Evolutionary conservation across 1,140 invertebrate genomes (phyloP), one percentile per base, ranked within the genome.

Genomic region (Chironomus striatipennis): DNA sequence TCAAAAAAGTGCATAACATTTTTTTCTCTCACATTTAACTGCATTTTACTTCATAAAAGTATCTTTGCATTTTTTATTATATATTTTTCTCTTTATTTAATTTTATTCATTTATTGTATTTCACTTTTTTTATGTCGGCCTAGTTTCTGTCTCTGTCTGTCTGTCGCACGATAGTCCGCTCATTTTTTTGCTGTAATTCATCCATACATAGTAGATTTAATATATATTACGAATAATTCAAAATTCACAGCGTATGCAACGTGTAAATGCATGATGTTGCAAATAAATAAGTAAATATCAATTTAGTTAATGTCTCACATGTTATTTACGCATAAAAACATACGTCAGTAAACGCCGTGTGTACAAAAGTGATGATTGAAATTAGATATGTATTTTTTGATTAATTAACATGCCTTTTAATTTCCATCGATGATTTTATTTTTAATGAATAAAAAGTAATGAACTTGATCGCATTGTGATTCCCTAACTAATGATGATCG

Each of bases 241-340:
- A 34, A 12, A 57, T 57, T 57, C 9, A 57, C 47, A 57, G 12
- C 47, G 47, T 34, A 34, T 34, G 24, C 24, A 34, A 34, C 24
- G 24, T 34, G 24, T 34, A 34, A 34, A 34, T 34, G 24, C 24
- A 34, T 57, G 47, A 57, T 57, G 47, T 57, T 57, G 47, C 47
- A 57, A 57, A 57, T 34, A 34, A 34, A 34, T n/a, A 57, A 57
- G 43, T 57, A 57, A 57, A 57, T 57, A 57, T 57, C 47, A 57
- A 57, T 57, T 57, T 57, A 57, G 12, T 57, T 57, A 57, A 57
- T 57, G 47, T 57, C 12, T 57, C 47, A n/a, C 47, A 57, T 57
- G 47, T 57, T 57, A 57, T 57, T 57, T 57, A 57, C 47, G 47
- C 47, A 57, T 10, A n/a, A n/a, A 57, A 57, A 57, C 47, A 57